Evolutionary conservation across 2,888 invertebrate species (phyloP).

Genomic region (Cheilosia impressa): DNA sequence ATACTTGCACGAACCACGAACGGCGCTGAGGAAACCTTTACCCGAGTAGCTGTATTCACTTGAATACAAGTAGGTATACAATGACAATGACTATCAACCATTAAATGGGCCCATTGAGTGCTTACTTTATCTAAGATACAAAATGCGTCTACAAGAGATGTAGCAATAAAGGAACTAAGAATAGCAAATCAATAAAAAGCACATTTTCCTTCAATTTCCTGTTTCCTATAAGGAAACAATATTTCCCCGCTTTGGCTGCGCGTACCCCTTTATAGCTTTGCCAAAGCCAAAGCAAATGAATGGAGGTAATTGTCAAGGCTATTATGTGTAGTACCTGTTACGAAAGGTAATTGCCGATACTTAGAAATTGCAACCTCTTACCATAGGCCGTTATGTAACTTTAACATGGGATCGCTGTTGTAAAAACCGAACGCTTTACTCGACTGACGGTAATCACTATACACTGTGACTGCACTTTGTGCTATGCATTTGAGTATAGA

Average conservation of each 20-base stretch:
- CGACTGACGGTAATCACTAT: not conserved
- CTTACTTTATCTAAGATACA: not conserved
- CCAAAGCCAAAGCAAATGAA: not conserved
- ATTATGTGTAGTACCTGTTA: not conserved
- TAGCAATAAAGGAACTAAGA: not conserved
- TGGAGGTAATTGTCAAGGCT: not conserved
- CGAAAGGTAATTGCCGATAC: conserved; percentile 6
- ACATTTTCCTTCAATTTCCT: conserved; percentile 3
- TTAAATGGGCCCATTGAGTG: not conserved
- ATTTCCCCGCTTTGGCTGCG: not conserved
- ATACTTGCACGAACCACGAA: too few species aligned
- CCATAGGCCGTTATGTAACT: not conserved
- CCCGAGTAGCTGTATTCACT: too few species aligned
- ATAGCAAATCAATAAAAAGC: not conserved
- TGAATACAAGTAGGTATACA: too few species aligned
- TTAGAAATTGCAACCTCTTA: not conserved
- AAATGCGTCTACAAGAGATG: not conserved
- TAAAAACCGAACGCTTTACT: not conserved
- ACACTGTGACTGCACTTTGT: too few species aligned
- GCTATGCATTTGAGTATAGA: too few species aligned
- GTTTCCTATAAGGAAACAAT: not conserved
- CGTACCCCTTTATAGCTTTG: not conserved
- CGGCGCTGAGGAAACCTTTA: too few species aligned
- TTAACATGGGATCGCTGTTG: not conserved
- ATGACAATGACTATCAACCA: not conserved